phyloP scores from a whole-genome alignment of 2,113 vertebrate species.

The Crotalus tigris region DNA sequence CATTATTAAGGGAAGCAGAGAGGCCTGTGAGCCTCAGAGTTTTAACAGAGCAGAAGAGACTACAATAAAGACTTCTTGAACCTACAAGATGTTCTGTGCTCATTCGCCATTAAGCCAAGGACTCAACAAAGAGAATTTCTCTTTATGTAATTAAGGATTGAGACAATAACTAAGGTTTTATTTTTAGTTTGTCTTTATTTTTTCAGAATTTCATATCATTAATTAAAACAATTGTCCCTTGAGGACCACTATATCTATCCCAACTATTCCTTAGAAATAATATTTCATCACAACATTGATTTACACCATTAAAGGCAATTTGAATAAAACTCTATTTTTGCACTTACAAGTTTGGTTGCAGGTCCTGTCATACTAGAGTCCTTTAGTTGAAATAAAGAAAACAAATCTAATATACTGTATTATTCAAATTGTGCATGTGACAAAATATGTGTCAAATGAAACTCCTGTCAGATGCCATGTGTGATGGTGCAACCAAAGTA shows the following conservation, averaged over 20 bases:
- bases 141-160: not conserved
- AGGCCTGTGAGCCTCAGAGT: too few species aligned
- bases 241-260: not conserved
- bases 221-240: not conserved
- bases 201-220: not conserved
- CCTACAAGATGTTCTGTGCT: too few species aligned
- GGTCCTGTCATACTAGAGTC: not conserved
- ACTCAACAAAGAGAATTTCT: not conserved
- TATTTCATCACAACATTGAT: not conserved
- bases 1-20: too few species aligned
- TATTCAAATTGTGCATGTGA: not conserved
- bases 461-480: not conserved
- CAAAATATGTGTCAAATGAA: not conserved
- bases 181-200: too few species aligned
- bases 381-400: not conserved
- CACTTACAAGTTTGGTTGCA: not conserved
- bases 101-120: too few species aligned
- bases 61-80: too few species aligned
- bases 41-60: too few species aligned
- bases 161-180: not conserved
- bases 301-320: not conserved
- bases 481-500: not conserved
- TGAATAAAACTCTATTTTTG: not conserved
- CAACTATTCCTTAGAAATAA: not conserved
- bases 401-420: not conserved